These are phyloP conservation scores for Zapus hudsonius DNA, from an alignment of 2,113 vertebrate species.

Conservation along the genomic window DNA sequence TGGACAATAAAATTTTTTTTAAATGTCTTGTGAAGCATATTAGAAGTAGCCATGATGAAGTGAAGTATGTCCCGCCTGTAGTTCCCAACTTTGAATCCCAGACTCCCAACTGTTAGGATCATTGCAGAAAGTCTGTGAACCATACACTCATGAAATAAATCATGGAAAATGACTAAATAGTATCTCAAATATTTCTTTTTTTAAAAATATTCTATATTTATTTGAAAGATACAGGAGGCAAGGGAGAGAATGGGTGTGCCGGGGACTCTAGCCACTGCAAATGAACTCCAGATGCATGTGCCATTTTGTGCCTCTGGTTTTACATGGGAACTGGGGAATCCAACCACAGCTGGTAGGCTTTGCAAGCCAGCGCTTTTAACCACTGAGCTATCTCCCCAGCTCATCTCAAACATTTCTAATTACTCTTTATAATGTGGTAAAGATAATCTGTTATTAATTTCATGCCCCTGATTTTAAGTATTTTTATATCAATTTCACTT, in stretches of 20 bases:
- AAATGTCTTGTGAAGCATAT: not conserved
- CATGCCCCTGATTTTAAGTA: slow-evolving; percentile 23
- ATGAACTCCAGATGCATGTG: too few relatives aligned
- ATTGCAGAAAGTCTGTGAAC: not conserved
- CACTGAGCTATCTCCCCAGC: too few relatives aligned
- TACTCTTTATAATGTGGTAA: slow-evolving; percentile 17
- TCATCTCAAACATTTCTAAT: slow-evolving; percentile 12
- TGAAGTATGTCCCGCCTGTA: not conserved
- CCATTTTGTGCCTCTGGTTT: too few relatives aligned
- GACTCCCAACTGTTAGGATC: not conserved
- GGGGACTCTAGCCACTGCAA: too few relatives aligned
- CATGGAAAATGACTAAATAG: slow-evolving; percentile 29
- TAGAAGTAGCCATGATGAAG: slow-evolving; percentile 38
- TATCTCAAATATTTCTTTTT: slow-evolving; percentile 7
- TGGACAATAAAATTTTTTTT: too few relatives aligned
- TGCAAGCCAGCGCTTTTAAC: too few relatives aligned
- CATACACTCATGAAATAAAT: not conserved
- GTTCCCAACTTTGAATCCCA: not conserved
- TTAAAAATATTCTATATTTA: slow-evolving; percentile 4
- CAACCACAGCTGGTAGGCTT: too few relatives aligned
- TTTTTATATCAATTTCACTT: slow-evolving; percentile 15
- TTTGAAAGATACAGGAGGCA: not conserved
- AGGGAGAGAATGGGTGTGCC: too few relatives aligned
- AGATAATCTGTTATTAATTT: not conserved
- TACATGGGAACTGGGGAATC: too few relatives aligned